A percentile compares a stretch with the other conserved stretches of the same genome.
phyloP scores from a whole-genome alignment of 1,140 invertebrate species.

The Coptotermes formosanus region DNA sequence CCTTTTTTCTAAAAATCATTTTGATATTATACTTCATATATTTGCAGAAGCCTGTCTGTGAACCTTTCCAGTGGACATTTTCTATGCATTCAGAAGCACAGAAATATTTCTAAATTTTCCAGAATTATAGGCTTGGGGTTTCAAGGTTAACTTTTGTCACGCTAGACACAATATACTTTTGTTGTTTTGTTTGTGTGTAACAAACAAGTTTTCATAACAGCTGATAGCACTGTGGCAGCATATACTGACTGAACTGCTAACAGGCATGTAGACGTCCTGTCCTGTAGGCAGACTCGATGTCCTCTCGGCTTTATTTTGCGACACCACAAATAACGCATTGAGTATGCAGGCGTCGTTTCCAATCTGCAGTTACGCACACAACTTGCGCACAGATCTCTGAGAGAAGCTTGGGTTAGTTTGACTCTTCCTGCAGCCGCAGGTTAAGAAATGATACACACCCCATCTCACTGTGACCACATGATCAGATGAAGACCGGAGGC shows the following conservation, averaged over 20 bases:
- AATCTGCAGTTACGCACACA: not conserved
- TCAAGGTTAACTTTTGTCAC: too few species aligned
- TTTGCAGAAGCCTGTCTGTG: too few species aligned
- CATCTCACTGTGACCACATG: not conserved
- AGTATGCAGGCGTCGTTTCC: constrained; percentile 7
- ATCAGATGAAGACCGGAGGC: not conserved
- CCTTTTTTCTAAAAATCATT: too few species aligned
- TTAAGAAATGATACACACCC: constrained; percentile 7
- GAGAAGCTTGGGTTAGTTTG: too few species aligned
- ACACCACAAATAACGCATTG: constrained; percentile 18
- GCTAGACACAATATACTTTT: too few species aligned
- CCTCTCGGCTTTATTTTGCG: not conserved
- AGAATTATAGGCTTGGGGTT: too few species aligned
- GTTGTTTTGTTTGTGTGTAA: too few species aligned
- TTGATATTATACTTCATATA: too few species aligned
- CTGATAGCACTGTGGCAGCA: not conserved
- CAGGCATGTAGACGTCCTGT: not conserved
- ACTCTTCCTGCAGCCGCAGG: not conserved
- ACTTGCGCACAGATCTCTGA: too few species aligned
- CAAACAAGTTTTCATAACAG: not conserved
- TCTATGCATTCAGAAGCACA: too few species aligned
- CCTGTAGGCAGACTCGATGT: not conserved
- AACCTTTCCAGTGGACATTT: too few species aligned
- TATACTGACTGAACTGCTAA: not conserved
- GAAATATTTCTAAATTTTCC: too few species aligned